Conservation (phyloP, 2,113 vertebrate genomes). For the Ailuropoda melanoleuca region DNA sequence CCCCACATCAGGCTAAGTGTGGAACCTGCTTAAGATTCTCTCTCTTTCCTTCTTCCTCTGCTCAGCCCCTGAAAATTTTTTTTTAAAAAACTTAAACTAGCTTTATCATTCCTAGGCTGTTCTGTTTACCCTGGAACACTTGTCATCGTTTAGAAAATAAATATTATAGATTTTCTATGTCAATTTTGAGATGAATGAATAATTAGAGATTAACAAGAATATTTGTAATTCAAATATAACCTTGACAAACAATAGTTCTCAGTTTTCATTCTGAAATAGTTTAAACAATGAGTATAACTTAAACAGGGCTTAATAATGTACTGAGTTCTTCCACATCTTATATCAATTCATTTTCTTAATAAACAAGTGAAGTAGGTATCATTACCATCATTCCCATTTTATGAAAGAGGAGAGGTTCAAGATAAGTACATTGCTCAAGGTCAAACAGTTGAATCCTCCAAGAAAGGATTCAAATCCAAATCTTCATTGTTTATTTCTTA, state of each 20-base stretch:
- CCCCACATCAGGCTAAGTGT: not conserved
- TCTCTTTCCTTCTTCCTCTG: not conserved
- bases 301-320: not conserved
- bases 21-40: not conserved
- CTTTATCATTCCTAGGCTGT: not conserved
- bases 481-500: not conserved
- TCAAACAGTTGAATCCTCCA: not conserved
- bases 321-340: not conserved
- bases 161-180: not conserved
- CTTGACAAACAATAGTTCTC: not conserved
- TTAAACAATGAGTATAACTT: not conserved
- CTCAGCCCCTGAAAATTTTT: not conserved
- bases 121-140: not conserved
- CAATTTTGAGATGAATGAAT: not conserved
- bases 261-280: slow-evolving; percentile 27
- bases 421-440: not conserved
- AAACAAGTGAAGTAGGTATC: not conserved
- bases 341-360: not conserved
- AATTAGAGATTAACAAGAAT: not conserved
- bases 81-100: not conserved
- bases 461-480: not conserved
- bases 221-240: not conserved
- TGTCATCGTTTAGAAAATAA: slow-evolving; percentile 31
- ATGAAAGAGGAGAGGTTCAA: not conserved
- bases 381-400: not conserved